A percentile compares a stretch with the other conserved stretches of the same genome.
phyloP scores from a whole-genome alignment of 2,888 invertebrate genomes.

The Zootermopsis nevadensis region DNA sequence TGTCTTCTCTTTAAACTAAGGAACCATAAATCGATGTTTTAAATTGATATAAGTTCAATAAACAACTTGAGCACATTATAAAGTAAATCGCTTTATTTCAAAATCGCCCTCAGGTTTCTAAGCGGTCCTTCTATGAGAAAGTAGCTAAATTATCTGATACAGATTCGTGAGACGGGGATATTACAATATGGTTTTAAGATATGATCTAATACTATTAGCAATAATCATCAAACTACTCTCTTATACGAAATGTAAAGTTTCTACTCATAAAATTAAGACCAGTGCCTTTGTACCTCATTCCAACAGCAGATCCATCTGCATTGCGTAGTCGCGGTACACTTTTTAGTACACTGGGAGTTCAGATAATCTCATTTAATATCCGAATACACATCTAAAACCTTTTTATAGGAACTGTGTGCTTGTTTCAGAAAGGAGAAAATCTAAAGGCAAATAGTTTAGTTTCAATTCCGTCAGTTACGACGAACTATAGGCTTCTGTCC shows the following conservation, averaged over 20 bases:
- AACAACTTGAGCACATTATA: neutral
- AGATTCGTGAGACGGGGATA: constrained; percentile 14
- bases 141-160: constrained; percentile 12
- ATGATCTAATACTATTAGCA: neutral
- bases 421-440: too few species aligned
- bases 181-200: neutral
- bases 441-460: too few species aligned
- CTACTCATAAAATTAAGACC: neutral
- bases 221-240: neutral
- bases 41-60: neutral
- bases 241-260: neutral
- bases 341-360: too few species aligned
- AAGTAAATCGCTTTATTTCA: constrained; percentile 27
- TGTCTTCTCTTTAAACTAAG: neutral
- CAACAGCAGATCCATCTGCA: too few species aligned
- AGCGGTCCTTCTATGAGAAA: neutral
- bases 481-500: too few species aligned
- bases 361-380: too few species aligned
- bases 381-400: too few species aligned
- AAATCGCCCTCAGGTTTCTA: constrained; percentile 11
- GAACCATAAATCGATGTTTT: neutral
- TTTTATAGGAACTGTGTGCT: too few species aligned
- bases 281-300: neutral
- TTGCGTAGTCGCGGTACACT: too few species aligned
- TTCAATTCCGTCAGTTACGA: too few species aligned